Evolutionary conservation across 2,797 vertebrate species (phyloP), one percentile per base, ranked within the genome.

Genomic region (Falco columbarius): DNA sequence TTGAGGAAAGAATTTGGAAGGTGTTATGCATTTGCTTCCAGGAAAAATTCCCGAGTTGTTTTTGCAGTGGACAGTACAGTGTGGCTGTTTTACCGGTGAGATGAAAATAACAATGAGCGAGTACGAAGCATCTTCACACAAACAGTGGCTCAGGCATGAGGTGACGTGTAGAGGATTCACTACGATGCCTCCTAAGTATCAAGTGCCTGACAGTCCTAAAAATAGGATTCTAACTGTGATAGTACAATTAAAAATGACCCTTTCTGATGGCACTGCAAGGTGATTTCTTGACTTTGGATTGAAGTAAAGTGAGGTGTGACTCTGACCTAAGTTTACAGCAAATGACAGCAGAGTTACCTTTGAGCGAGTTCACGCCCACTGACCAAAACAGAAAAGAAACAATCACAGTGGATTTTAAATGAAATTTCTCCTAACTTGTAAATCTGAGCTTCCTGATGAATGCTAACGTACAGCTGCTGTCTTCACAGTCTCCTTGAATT

Each of bases 161-260:
- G 47, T 46, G 55, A 29, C 16, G 1, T 2, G 6, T 11, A 29
- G 62, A 32, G 24, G 47, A 16, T 36, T 56, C 20, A 2, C 42
- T 10, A 1, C 6, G 36, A 49, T 22, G 36, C 47, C 40, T 58
- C 19, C 5, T 1, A 44, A 58, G 36, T 9, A 40, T 0, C 7
- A 10, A 17, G 51, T 8, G 23, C 34, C 56, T 34, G 81, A 6
- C 8, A 40, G 46, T 4, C 59, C 47, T 14, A 5, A 49, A 5
- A 34, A 12, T 2, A 40, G 29, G 49, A 12, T 3, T 32, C 0
- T 1, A 14, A 18, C 14, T 54, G 54, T 4, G 24, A 4, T 3
- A 10, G 36, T 18, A n/a, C 65, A 55, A 26, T 7, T 12, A 66
- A 14, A 66, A 82, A 32, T 20, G 19, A 3, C 26, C 13, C 2